Evolutionary conservation across 2,113 vertebrate species (phyloP), one percentile per base, ranked within the genome.

Genomic region (Aepyceros melampus): DNA sequence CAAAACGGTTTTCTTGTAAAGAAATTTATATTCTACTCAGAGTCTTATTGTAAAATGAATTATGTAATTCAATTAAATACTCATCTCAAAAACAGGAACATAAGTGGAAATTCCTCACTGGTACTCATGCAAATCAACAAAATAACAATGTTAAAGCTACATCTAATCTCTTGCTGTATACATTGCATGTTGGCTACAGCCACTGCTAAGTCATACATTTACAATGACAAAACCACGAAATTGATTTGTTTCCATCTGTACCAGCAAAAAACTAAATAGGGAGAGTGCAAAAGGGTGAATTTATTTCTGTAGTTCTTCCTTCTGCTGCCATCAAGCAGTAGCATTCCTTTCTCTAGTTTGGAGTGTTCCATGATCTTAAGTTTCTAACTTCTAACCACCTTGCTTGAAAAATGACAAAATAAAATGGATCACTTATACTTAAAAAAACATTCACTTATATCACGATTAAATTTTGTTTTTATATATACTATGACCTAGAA

Each of bases 61-160:
- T 93, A 29, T 91, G 64, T 16, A 89, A 97, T 96, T 95, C 83
- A 93, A 93, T 94, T 96, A 94, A 95, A 97, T 7, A 62, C 10
- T 86, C 10, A 51, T 67, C 27, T 95, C 86, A 91, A 88, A 93
- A 94, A 89, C 27, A 83, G 71, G 33, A 96, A 31, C 25, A 6
- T 84, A 74, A 94, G 83, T 91, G 56, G 43, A 91, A 95, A 95
- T 84, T 89, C n/a, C 29, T 91, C 56, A 56, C 78, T 45, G 27
- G 47, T 17, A 96, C 86, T 79, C 60, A 83, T 91, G 55, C 78
- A 95, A 93, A 95, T 55, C 87, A 94, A 58, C 29, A 4, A 96
- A 76, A 96, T 91, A 97, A 95, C 2, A 7, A 51, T 31, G 47
- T 82, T 95, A 96, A 93, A 40, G 2, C 83, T 76, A 67, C 17